Evolutionary conservation across 2,888 invertebrate genomes (phyloP).

Genomic region (Lepidochitona cinerea): DNA sequence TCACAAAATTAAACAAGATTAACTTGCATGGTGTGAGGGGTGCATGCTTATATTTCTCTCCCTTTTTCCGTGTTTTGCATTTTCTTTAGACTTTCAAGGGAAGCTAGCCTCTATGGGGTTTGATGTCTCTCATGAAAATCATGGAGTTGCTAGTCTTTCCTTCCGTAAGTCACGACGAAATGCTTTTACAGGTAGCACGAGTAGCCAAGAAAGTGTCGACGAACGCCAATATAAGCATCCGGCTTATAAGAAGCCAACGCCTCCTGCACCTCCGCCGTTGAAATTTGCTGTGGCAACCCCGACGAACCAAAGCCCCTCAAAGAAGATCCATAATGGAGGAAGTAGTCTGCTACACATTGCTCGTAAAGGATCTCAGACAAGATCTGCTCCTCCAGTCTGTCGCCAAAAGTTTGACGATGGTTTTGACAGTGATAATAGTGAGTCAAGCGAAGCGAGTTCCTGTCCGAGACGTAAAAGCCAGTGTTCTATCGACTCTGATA

Average conservation of each 20-base stretch:
- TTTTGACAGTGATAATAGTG: slow-evolving; percentile 45
- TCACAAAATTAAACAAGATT: too few relatives aligned
- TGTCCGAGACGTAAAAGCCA: slow-evolving; percentile 18
- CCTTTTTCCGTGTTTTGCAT: neutral
- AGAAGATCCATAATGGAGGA: neutral
- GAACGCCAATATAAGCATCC: neutral
- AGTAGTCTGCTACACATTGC: neutral
- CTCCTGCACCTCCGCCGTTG: neutral
- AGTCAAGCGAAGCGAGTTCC: neutral
- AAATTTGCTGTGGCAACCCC: neutral
- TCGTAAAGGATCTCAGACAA: neutral
- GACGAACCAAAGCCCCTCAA: neutral
- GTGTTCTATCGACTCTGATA: slow-evolving; percentile 31
- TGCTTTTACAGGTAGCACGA: neutral
- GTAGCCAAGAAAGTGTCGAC: neutral
- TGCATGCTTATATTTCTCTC: too few relatives aligned
- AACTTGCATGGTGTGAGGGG: too few relatives aligned
- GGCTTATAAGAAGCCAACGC: neutral
- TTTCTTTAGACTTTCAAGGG: slow-evolving; percentile 59
- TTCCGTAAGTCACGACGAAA: slow-evolving; percentile 18
- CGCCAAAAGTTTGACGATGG: slow-evolving; percentile 42
- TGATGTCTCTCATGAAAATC: slow-evolving; percentile 49
- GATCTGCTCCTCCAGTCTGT: neutral
- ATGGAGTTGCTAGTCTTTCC: slow-evolving; percentile 22
- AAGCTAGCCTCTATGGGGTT: slow-evolving; percentile 65